A percentile compares a stretch with the other conserved stretches of the same genome.
These are phyloP conservation scores for Nibea albiflora DNA, from an alignment of 2,113 vertebrate species.

Conservation along the genomic window DNA sequence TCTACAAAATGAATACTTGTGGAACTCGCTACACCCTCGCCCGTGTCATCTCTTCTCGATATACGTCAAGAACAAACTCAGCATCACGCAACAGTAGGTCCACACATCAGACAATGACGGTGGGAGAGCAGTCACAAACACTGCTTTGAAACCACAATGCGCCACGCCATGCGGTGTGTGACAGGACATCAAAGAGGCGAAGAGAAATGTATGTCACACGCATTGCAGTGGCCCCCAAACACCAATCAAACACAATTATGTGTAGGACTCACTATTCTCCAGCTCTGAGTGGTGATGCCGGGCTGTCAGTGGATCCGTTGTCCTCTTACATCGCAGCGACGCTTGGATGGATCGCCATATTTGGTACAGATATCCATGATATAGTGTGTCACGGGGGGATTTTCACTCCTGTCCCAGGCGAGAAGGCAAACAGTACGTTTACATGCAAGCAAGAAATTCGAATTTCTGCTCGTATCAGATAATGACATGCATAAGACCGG, in stretches of 20 bases:
- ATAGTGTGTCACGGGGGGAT: too few species aligned
- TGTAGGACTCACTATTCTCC: not conserved
- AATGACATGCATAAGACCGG: too few species aligned
- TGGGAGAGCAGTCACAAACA: not conserved
- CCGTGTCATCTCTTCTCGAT: not conserved
- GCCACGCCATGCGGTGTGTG: not conserved
- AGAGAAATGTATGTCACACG: not conserved
- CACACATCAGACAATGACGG: not conserved
- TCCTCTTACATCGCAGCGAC: not conserved
- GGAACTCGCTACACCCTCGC: not conserved
- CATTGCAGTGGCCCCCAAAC: not conserved
- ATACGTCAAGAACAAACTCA: not conserved
- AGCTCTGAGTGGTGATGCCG: not conserved
- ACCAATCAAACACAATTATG: not conserved
- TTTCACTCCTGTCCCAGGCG: too few species aligned
- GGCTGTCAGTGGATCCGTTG: not conserved
- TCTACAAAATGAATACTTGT: not conserved
- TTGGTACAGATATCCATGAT: not conserved
- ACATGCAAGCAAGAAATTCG: too few species aligned
- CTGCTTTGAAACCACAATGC: not conserved
- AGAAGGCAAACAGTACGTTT: too few species aligned
- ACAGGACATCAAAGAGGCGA: not conserved
- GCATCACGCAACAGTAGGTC: not conserved
- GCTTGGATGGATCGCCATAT: not conserved
- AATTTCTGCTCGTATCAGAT: too few species aligned